Percentiles rank a stretch among this genome's conserved stretches.
These are phyloP conservation scores for Nemopilema nomurai DNA, from an alignment of 30 jellyfish, hydroid and myxozoan species.

Conservation along the genomic window DNA sequence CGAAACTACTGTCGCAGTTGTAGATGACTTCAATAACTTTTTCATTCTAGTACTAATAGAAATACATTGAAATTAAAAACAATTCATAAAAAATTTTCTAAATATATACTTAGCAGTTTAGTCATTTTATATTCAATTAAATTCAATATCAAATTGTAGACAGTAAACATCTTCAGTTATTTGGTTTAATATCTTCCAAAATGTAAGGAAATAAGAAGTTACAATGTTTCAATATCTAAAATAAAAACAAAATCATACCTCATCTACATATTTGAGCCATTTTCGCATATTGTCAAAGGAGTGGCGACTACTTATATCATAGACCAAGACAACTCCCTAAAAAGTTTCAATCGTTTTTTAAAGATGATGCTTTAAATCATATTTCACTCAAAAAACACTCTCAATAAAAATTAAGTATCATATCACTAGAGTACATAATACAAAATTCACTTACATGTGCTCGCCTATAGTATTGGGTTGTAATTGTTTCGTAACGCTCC, in stretches of 20 bases:
- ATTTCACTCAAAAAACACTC: background rate
- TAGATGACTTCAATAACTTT: no score
- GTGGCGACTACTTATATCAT: slow-evolving; percentile 91
- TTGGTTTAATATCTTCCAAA: no score
- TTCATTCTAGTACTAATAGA: no score
- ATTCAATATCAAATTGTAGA: background rate
- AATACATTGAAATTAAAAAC: no score
- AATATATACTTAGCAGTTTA: no score
- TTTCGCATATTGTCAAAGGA: slow-evolving; percentile 86
- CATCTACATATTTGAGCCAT: slow-evolving; percentile 98
- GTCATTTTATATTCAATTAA: no score
- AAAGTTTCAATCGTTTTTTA: background rate
- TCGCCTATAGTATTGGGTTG: slow-evolving; percentile 96
- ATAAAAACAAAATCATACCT: slow-evolving; percentile 44
- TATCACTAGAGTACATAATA: background rate
- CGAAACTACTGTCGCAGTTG: no score
- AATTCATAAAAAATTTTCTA: no score
- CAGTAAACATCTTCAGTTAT: no score
- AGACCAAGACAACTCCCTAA: slow-evolving; percentile 93
- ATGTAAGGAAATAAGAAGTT: no score
- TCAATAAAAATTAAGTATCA: no score
- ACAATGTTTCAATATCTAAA: no score
- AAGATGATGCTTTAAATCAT: background rate
- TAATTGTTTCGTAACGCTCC: slow-evolving; percentile 96
- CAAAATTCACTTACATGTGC: slow-evolving; percentile 81